Evolutionary conservation across 2,888 invertebrate genomes (phyloP), one percentile per base, ranked within the genome.

Genomic region (Gari tellinella): DNA sequence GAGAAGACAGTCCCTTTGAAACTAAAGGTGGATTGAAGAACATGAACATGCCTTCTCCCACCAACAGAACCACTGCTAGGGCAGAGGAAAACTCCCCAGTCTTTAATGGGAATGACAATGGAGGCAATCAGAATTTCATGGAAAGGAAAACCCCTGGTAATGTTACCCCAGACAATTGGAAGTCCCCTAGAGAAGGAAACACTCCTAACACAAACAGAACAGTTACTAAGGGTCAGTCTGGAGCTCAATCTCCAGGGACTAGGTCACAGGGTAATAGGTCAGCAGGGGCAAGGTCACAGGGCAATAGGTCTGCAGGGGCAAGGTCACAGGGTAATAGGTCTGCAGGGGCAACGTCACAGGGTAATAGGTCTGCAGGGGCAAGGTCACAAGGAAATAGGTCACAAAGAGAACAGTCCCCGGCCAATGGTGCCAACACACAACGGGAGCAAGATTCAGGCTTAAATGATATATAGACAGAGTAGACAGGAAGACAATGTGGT

Each of bases 1-100:
- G 73, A 37, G 76, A 68, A 46, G 68, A 67, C 7, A 77, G 80
- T 51, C 77, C 77, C n/a, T 80, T 72, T 67, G 70, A 73, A 51
- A 62, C 74, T 8, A 66, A 60, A 25, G 65, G 72, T 37, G 68
- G 68, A 2, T 45, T 76, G 14, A 77, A 69, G 58, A 77, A 73
- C 51, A 74, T 69, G 68, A 73, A 75, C 23, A 58, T 67, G 3
- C 72, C 60, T 12, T 75, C 75, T n/a, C 75, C 79, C 10, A 69
- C 74, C 12, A 69, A 68, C 17, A 75, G 66, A 56, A 48, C 46
- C 23, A 63, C 25, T n/a, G 49, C 48, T 23, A 38, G 41, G 12
- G 57, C 49, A 23, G 62, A 37, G 21, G 26, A 60, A 8, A 65
- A 49, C 21, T 68, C 75, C 17, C 79, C 79, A n/a, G 55, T 21